Evolutionary conservation across 2,888 invertebrate genomes (phyloP).

Genomic region (Argynnis bischoffii): DNA sequence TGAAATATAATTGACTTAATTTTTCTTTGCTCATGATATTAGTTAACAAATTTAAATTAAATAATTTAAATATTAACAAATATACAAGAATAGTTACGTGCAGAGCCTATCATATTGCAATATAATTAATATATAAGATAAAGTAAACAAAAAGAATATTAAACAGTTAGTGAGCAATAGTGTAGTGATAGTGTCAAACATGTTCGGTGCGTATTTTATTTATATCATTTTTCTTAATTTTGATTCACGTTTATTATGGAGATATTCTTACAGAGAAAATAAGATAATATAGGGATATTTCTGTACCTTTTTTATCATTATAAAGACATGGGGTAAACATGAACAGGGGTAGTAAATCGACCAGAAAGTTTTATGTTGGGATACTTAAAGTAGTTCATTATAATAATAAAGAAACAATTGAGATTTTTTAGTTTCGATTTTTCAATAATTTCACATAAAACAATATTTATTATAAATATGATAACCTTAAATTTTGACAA

Average conservation of each 20-base stretch:
- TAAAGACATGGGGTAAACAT: too few relatives aligned
- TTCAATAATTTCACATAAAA: too few relatives aligned
- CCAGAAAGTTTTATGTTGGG: too few relatives aligned
- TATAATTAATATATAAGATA: constrained; percentile 15
- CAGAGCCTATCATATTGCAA: not conserved
- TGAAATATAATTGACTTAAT: too few relatives aligned
- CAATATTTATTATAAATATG: too few relatives aligned
- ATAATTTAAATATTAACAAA: not conserved
- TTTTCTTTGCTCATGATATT: too few relatives aligned
- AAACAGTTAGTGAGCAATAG: constrained; percentile 10
- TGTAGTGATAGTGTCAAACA: constrained; percentile 10
- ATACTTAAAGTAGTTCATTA: too few relatives aligned
- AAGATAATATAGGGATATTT: not conserved
- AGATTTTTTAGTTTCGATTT: too few relatives aligned
- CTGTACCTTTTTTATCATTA: too few relatives aligned
- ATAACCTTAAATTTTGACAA: too few relatives aligned
- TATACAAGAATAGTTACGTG: constrained; percentile 2
- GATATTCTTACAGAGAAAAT: not conserved
- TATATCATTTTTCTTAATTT: not conserved
- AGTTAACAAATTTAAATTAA: not conserved
- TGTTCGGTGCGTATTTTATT: constrained; percentile 14
- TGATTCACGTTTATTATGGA: not conserved
- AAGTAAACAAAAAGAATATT: constrained; percentile 1
- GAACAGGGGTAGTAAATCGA: too few relatives aligned
- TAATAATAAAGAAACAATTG: too few relatives aligned